phyloP scores from a whole-genome alignment of 2,113 vertebrate genomes.

The Aegotheles bennettii region DNA sequence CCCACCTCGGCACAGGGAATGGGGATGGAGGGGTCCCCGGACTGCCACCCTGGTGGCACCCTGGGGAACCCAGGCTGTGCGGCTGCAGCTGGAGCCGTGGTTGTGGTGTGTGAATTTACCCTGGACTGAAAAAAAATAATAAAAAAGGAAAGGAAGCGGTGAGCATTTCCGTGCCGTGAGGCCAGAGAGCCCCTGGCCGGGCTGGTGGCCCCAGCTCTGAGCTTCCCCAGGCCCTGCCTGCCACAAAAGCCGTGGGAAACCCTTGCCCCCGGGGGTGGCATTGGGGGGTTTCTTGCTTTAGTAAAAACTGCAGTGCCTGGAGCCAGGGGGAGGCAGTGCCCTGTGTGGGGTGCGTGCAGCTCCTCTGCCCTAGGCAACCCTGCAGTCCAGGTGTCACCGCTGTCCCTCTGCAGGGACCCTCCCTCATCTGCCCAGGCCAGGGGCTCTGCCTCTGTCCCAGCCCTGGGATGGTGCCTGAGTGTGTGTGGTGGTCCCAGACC shows the following conservation, averaged over 20 bases:
- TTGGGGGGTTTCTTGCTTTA: neutral
- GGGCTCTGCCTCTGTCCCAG: neutral
- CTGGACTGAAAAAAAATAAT: neutral
- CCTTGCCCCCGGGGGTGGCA: rapidly evolving
- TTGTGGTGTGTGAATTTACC: neutral
- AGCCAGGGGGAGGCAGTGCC: neutral
- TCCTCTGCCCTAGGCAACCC: neutral
- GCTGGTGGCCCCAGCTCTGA: neutral
- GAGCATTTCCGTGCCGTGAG: neutral
- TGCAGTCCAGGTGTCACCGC: rapidly evolving
- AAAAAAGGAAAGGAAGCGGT: neutral
- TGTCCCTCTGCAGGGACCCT: neutral
- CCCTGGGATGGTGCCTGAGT: too few species aligned
- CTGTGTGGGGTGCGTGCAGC: rapidly evolving
- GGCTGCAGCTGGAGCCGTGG: rapidly evolving
- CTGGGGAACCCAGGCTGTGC: neutral
- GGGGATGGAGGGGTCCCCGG: too few species aligned
- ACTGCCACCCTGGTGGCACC: too few species aligned
- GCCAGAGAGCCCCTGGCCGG: neutral
- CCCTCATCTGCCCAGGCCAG: rapidly evolving
- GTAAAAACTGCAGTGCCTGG: neutral
- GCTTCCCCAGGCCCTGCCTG: neutral
- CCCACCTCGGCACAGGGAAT: too few species aligned
- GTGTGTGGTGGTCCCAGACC: too few species aligned
- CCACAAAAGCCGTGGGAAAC: neutral